Evolutionary conservation across 1,140 invertebrate genomes (phyloP), one percentile per base, ranked within the genome.

Genomic region (Steinernema khuongi): DNA sequence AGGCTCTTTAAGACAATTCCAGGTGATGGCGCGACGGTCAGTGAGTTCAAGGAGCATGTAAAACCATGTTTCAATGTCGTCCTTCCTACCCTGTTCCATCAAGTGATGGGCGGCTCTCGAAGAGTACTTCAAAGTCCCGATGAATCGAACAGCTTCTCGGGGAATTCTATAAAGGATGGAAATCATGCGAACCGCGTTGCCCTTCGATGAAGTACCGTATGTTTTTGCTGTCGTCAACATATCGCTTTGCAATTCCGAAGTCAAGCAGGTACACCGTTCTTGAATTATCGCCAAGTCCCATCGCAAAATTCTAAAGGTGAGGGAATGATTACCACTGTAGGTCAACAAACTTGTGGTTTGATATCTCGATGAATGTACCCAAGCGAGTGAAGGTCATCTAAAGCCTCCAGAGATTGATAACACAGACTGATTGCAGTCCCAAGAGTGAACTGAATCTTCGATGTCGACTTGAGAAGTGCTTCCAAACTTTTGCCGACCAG

Each of bases 311-410:
- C 36, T 41, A n/a, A 11, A 41, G n/a, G n/a, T 11, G n/a, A 11
- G 7, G n/a, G 36, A n/a, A 11, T 41, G n/a, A 11, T 41, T 41
- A n/a, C 7, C 36, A n/a, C 7, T 41, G 36, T 41, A 11, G 36
- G 36, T 7, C 7, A n/a, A 11, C n/a, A 7, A 7, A 41, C 36
- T 18, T 71, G 70, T 14, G 70, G 70, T 28, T 71, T 71, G 32
- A 71, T 71, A 22, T 71, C 70, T 1, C 70, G 70, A 71, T 71
- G 70, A 0, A 71, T 19, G 30, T 71, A 71, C 18, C 70, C 70
- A 1, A 71, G 28, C 28, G 1, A 11, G 44, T 71, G 70, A 28
- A 71, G 7, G 28, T 71, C 19, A 19, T 71, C 33, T 1, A 71
- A 28, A 22, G 70, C 70, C 11, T 11, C 70, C 18, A 71, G 70